Base-by-base conservation (phyloP, 2,113 vertebrate species). In the Entomyzon cyanotis region DNA sequence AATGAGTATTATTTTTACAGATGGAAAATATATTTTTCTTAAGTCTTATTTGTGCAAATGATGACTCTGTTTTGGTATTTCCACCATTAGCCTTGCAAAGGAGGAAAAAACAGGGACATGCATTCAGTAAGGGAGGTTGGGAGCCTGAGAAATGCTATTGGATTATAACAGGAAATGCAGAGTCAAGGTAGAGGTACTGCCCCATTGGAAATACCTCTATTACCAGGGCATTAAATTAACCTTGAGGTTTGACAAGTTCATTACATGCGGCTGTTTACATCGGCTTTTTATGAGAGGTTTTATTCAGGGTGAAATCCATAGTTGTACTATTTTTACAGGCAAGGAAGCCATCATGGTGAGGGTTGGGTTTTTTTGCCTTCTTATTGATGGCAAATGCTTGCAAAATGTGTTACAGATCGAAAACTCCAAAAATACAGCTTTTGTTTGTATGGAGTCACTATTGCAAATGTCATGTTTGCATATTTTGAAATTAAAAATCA, bases 391-490 rank as follows among this genome's bases (percentile, higher is more conserved):
- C 37, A 89, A 93, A 78, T 12, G 73, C 85, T 89, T 65, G 49
- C 73, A 68, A 84, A 93, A 87, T 39, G 39, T 4, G 46, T 46
- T 93, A 17, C 73, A 58, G 83, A 89, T 95, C 16, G 27, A 90
- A 78, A 94, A 92, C 22, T 39, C 39, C 37, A 42, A 80, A 89
- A 84, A 92, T 58, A 64, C 30, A 25, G 80, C 86, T 92, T 95
- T 78, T 92, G 79, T 90, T 79, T 94, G 42, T 49, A 3, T 28
- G 84, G 49, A 84, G 69, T 69, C 68, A 11, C 84, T 60, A 53
- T 68, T 92, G 95, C 92, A 97, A 97, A 97, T 97, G 96, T 94
- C 96, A 95, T 93, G 96, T 96, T 97, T 97, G 95, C 94, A 91
- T 97, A 96, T 95, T 94, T 79, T 47, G 55, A 91, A 96, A 97